A percentile compares a stretch with the other conserved stretches of the same genome.
These are phyloP conservation scores for Notoglanidium macrostoma DNA, from an alignment of 2,797 vertebrate genomes.

Conservation along the genomic window DNA sequence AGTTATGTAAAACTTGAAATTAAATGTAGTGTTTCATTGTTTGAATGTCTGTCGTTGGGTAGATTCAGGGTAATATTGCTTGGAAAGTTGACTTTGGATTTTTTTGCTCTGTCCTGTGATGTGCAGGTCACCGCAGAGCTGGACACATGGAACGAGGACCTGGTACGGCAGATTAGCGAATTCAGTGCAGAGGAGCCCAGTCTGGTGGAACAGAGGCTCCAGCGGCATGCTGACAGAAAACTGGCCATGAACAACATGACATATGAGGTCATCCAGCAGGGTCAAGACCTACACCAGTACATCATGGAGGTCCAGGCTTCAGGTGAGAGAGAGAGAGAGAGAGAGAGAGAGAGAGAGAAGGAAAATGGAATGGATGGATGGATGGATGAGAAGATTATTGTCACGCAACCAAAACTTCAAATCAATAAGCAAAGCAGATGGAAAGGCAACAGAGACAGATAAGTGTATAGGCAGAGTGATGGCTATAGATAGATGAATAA, in stretches of 20 bases:
- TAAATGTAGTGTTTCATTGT: background rate
- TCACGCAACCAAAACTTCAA: background rate
- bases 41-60: background rate
- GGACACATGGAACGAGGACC: slow-evolving; percentile 95
- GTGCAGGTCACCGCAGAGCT: slow-evolving; percentile 91
- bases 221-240: slow-evolving; percentile 91
- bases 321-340: slow-evolving; percentile 69
- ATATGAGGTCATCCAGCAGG: slow-evolving; percentile 95
- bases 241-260: slow-evolving; percentile 98
- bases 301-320: slow-evolving; percentile 98
- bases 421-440: background rate
- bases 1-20: background rate
- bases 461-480: background rate
- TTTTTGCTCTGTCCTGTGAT: background rate
- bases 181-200: slow-evolving; percentile 87
- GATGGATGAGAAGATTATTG: background rate
- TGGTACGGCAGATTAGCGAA: slow-evolving; percentile 89
- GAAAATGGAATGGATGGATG: background rate
- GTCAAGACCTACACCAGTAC: slow-evolving; percentile 95
- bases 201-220: slow-evolving; percentile 90
- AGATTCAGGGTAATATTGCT: background rate
- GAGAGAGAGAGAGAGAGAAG: background rate
- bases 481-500: background rate
- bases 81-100: background rate
- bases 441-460: background rate